Percentiles rank a stretch among this genome's conserved stretches.
Evolutionary conservation across 2,113 vertebrate species (phyloP).

Genomic region (Clarias batrachus): DNA sequence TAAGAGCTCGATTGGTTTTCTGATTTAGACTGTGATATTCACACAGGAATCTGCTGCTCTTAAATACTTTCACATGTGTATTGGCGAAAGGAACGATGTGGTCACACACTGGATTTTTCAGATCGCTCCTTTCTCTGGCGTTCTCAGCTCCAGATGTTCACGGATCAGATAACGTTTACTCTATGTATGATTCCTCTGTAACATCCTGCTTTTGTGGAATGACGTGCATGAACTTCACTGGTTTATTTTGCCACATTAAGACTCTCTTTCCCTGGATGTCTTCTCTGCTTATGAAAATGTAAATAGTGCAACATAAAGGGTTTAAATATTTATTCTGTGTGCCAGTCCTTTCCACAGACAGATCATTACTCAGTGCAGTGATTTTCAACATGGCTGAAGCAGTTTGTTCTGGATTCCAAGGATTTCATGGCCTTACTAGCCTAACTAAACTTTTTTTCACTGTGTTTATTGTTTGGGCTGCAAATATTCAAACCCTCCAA

Average conservation of each 20-base stretch:
- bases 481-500: background rate
- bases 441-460: background rate
- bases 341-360: background rate
- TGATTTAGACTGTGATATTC: background rate
- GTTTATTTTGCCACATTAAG: background rate
- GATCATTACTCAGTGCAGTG: constrained; percentile 13
- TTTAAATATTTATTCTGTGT: constrained; percentile 43
- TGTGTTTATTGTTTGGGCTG: background rate
- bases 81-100: constrained; percentile 24
- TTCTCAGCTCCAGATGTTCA: constrained; percentile 29
- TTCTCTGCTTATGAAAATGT: background rate
- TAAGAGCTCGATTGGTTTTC: too few relatives aligned
- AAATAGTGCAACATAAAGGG: constrained; percentile 14
- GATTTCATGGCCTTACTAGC: background rate
- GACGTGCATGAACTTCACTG: background rate
- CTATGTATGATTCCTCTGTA: background rate
- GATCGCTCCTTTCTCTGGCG: background rate
- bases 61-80: constrained; percentile 34
- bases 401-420: background rate
- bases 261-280: background rate
- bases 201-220: background rate
- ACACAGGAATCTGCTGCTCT: background rate
- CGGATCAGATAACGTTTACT: constrained; percentile 11
- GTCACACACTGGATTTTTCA: background rate
- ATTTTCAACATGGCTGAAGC: constrained; percentile 17